Evolutionary conservation across 2,113 vertebrate genomes (phyloP).

Genomic region (Microcebus tavaratra): DNA sequence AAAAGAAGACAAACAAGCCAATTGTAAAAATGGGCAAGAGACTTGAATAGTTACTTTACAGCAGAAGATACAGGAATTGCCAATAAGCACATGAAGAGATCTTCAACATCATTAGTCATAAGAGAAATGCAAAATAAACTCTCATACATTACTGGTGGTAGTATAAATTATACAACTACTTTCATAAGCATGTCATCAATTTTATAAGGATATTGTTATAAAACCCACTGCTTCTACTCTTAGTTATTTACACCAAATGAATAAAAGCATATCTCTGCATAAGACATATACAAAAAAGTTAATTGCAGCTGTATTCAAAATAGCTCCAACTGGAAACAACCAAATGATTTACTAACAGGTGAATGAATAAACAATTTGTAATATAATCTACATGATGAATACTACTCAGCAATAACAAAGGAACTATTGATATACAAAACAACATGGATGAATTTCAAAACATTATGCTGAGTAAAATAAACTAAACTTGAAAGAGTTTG

Average conservation of each 20-base stretch:
- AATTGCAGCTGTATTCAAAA: background rate
- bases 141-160: background rate
- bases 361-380: background rate
- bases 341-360: background rate
- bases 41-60: background rate
- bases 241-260: background rate
- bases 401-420: background rate
- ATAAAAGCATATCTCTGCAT: background rate
- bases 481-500: background rate
- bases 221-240: background rate
- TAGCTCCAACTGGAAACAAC: background rate
- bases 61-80: background rate
- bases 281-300: background rate
- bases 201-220: background rate
- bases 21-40: background rate
- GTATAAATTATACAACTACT: background rate
- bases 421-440: background rate
- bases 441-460: background rate
- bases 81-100: background rate
- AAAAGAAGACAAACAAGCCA: background rate
- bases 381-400: background rate
- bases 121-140: slow-evolving; percentile 11
- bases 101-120: background rate
- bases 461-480: background rate
- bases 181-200: background rate